Base-by-base conservation (phyloP, 92 coral and sea anemone species). In the Heliopora coerulea region DNA sequence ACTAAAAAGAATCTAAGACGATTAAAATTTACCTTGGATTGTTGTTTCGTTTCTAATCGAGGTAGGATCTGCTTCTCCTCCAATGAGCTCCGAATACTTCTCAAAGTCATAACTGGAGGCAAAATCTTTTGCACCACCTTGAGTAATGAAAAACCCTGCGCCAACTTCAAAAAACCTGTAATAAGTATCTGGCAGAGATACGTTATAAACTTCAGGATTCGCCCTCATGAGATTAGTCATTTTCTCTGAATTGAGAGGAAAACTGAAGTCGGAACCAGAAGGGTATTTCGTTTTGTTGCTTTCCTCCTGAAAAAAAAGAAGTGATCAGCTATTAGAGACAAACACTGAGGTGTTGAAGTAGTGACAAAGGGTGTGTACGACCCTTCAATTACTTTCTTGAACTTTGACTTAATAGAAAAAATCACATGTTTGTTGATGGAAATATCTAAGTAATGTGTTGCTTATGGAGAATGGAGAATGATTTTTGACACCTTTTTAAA, bases 101-200 rank as follows among this genome's bases (percentile, higher is more conserved):
- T 80, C 61, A 78, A 40, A 91, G 27, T 88, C 86, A 42, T 74
- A 48, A 27, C 49, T 70, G 1, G 62, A 18, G 9, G 63, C 50
- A 49, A 65, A 85, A 72, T 88, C 82, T 11, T 14, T 1, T 3
- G 44, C 29, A 20, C 63, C 63, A 14, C 96, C 95, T n/a, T 79
- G 79, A 0, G 96, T 86, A 61, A 91, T 27, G 86, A 92, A 91
- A 49, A 74, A 80, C 48, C 87, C 87, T 33, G 88, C 80, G 21
- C 96, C 97, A 35, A 88, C 89, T 65, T 91, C 97, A 70, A 86
- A 88, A 77, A 85, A 91, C 17, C 97, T 86, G 78, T 91, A 91
- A 75, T 86, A 91, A 1, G 81, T 85, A 24, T 83, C 87, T 3
- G 97, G 79, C 23, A 88, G 35, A 28, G 96, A 48, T 23, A 79